A percentile compares a stretch with the other conserved stretches of the same genome.
Conservation (phyloP, 2,113 vertebrate genomes). For the Panthera uncia region DNA sequence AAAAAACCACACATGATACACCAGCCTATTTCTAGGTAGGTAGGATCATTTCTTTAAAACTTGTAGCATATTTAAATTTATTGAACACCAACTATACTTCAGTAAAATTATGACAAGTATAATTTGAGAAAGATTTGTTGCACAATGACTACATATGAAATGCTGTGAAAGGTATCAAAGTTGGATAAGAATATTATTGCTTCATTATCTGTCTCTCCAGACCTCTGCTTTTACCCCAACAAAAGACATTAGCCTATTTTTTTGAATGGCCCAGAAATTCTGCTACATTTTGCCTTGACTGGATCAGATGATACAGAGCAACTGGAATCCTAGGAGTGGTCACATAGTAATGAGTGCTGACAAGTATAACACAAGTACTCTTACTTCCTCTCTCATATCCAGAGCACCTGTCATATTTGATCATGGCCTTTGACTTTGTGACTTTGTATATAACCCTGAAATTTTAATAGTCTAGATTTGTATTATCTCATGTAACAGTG, state of each 20-base stretch:
- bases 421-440: not conserved
- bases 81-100: not conserved
- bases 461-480: not conserved
- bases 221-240: not conserved
- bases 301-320: not conserved
- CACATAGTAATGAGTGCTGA: not conserved
- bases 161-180: not conserved
- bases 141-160: not conserved
- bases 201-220: not conserved
- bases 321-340: not conserved
- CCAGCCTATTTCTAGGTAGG: not conserved
- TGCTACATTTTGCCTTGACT: not conserved
- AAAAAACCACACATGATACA: not conserved
- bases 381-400: not conserved
- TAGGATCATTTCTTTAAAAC: constrained; percentile 28
- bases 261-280: not conserved
- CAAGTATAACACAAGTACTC: not conserved
- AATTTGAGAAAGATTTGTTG: not conserved
- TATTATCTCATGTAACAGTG: not conserved
- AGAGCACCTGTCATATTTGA: not conserved
- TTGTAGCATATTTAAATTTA: not conserved
- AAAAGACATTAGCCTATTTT: not conserved
- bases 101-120: not conserved
- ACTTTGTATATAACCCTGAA: not conserved
- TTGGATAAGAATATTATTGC: not conserved